Evolutionary conservation across 2,888 invertebrate species (phyloP), one percentile per base, ranked within the genome.

Genomic region (Bellardia bayeri): DNA sequence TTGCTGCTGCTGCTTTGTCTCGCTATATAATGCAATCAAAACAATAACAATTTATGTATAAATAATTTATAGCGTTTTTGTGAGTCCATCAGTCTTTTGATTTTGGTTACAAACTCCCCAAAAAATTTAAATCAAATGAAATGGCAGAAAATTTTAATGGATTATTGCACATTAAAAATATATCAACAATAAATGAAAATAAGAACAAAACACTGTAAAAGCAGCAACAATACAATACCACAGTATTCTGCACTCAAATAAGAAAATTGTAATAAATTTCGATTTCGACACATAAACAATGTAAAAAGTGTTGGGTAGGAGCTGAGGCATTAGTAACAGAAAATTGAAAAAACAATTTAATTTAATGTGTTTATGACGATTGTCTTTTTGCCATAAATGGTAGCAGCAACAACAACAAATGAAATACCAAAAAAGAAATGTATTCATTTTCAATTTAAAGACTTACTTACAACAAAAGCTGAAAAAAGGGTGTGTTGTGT

Each of bases 351-450:
- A 91, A 89, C 91, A 91, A 92, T 92, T 92, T 91, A 92, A 91
- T 92, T 92, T 92, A 92, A 92, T 92, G 92, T 91, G 89, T 90
- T 92, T 91, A 90, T 91, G 91, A 92, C 89, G 89, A 89, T 89
- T 91, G 91, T 90, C 89, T 90, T 90, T 88, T 49, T 11, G 13
- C 76, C 64, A 61, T 68, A 51, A 74, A 75, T 72, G 30, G 30
- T 2, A 16, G 16, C 7, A 56, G 7, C 9, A 56, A 51, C 33
- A 51, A 74, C 33, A 45, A 61, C 51, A 68, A 68, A 80, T 16
- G 42, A 51, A 33, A 61, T 30, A 82, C 37, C 49, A 54, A 63
- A 33, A 85, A 78, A 69, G 68, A 68, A 80, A 88, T 80, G 76
- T 83, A 85, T 87, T 71, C 82, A 86, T 83, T 84, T 87, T 71